Conservation (phyloP, 2,888 invertebrate genomes). For the Drosophila neotestacea region DNA sequence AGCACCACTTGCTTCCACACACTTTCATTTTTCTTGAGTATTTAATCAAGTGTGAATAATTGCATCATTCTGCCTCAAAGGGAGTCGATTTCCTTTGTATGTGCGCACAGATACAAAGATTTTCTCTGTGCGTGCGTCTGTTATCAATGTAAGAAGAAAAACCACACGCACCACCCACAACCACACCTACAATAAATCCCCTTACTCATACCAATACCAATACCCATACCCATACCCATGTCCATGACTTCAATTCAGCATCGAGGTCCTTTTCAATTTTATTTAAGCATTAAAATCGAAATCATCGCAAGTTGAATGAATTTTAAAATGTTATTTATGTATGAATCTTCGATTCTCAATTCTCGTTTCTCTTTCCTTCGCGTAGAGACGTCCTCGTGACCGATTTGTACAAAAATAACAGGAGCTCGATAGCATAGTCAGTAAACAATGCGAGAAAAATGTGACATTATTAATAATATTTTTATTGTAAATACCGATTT, state of each 20-base stretch:
- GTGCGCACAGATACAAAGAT: constrained; percentile 37
- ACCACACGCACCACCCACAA: constrained; percentile 28
- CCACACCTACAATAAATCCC: background rate
- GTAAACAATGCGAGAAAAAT: too few relatives aligned
- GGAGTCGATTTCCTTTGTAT: constrained; percentile 75
- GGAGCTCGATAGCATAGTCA: background rate
- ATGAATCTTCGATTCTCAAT: constrained; percentile 37
- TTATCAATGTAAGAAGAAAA: constrained; percentile 50
- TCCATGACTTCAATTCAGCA: constrained; percentile 12
- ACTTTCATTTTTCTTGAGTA: constrained; percentile 79
- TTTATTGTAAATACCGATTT: too few relatives aligned
- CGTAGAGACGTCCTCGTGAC: background rate
- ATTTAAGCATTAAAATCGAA: constrained; percentile 57
- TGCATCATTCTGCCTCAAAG: constrained; percentile 80
- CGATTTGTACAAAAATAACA: background rate
- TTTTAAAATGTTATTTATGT: constrained; percentile 60
- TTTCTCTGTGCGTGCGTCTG: constrained; percentile 15
- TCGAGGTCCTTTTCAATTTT: constrained; percentile 45
- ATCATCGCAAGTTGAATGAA: constrained; percentile 57
- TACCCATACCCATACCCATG: background rate
- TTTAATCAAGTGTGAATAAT: constrained; percentile 80
- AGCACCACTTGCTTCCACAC: constrained; percentile 62
- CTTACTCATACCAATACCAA: background rate
- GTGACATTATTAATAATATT: too few relatives aligned
- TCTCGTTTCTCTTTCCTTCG: constrained; percentile 5